Evolutionary conservation across 2,888 invertebrate genomes (phyloP), one percentile per base, ranked within the genome.

Genomic region (Apoda limacodes): DNA sequence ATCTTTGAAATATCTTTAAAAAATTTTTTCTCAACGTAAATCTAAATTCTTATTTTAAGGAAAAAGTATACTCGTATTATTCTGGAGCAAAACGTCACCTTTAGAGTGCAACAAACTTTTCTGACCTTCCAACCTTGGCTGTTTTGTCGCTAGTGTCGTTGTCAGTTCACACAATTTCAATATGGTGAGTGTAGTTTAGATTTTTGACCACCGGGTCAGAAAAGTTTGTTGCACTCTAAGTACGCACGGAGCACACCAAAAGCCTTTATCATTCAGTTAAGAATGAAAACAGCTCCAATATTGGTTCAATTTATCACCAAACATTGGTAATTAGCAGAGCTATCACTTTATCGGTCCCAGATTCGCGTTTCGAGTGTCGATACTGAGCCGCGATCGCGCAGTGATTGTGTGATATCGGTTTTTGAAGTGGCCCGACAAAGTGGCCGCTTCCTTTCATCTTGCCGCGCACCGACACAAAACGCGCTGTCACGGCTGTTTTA

Each of bases 401-500:
- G 46, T 56, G 60, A 60, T 60, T 60, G 49, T 32, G 23, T 32
- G 45, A 43, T 52, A 48, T 37, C 11, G 29, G 19, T 10, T 48
- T 59, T 59, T 62, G 56, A 57, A 32, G 43, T 48, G 20, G 14
- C 50, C 60, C 62, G 60, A 54, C 61, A 60, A 56, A 59, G 50
- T 35, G 30, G 35, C 54, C 55, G 57, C 43, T 40, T 40, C 40
- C 46, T 56, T 59, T 60, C 55, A 59, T 55, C 50, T 48, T 33
- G 50, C 54, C 55, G 59, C 45, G 35, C 17, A 5, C 17, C n/a
- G n/a, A n/a, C n/a, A n/a, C n/a, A n/a, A n/a, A n/a, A 7, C 17
- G 17, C 7, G 17, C 7, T 17, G 17, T 17, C 17, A 17, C 17
- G 17, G 7, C 17, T 17, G 7, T 17, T 17, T 6, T 17, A 6